Conservation (phyloP, 35 echinoderm and acorn worm genomes). For the Apostichopus japonicus region DNA sequence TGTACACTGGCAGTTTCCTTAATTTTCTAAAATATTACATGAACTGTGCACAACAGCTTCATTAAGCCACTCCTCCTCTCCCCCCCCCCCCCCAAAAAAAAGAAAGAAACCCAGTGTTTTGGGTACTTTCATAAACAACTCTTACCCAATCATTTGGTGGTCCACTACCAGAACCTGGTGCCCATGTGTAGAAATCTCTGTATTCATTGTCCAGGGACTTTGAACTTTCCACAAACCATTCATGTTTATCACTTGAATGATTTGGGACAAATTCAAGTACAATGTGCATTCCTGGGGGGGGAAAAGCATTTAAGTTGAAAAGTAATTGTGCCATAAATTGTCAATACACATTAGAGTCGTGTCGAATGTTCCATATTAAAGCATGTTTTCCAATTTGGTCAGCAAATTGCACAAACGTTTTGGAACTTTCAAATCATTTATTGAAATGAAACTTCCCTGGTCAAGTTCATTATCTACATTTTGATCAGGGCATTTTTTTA, state of each 20-base stretch:
- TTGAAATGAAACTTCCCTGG: too few relatives aligned
- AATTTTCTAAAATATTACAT: too few relatives aligned
- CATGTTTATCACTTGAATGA: slow-evolving; percentile 91
- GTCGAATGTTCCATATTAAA: too few relatives aligned
- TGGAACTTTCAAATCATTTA: too few relatives aligned
- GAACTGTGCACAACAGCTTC: too few relatives aligned
- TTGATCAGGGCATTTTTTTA: too few relatives aligned
- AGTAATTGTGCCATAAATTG: not conserved
- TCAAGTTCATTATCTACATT: too few relatives aligned
- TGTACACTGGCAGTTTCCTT: too few relatives aligned
- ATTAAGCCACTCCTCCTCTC: not conserved
- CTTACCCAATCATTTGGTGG: slow-evolving; percentile 88
- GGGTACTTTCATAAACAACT: not conserved
- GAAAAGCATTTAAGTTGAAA: not conserved
- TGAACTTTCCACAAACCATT: slow-evolving; percentile 78
- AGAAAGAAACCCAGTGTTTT: too few relatives aligned
- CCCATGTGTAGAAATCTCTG: slow-evolving; percentile 92
- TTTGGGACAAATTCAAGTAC: slow-evolving; percentile 93
- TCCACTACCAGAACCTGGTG: slow-evolving; percentile 30
- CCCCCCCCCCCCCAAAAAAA: not conserved
- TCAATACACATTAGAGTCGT: too few relatives aligned
- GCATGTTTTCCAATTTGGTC: too few relatives aligned
- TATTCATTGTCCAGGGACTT: slow-evolving; percentile 56
- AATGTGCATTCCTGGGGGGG: slow-evolving; percentile 73
- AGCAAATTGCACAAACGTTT: too few relatives aligned